Conservation (phyloP, 2,888 invertebrate species). For the Electrophaes corylata region DNA sequence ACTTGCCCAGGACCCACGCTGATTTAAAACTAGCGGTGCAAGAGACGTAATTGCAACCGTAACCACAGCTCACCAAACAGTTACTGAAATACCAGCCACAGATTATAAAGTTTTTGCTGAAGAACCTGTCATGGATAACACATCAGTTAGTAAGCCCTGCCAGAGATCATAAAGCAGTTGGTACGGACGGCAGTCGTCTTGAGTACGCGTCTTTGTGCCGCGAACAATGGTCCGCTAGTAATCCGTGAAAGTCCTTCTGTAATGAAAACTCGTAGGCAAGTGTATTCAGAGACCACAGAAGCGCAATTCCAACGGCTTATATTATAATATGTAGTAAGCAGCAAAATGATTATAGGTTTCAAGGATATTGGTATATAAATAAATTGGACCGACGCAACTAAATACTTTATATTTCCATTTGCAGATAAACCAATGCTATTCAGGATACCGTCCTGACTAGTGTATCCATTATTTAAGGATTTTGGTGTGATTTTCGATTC, state of each 20-base stretch:
- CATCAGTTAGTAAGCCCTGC: constrained; percentile 7
- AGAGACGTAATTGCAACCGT: constrained; percentile 39
- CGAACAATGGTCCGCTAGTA: constrained; percentile 41
- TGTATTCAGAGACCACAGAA: constrained; percentile 11
- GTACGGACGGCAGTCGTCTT: constrained; percentile 28
- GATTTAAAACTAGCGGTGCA: constrained; percentile 38
- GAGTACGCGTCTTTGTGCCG: constrained; percentile 41
- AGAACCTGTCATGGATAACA: neutral
- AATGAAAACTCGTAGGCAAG: constrained; percentile 36
- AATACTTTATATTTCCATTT: too few species aligned
- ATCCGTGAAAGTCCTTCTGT: constrained; percentile 43
- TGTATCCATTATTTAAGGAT: too few species aligned
- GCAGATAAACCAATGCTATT: too few species aligned
- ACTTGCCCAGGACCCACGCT: constrained; percentile 26
- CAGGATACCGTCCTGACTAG: too few species aligned
- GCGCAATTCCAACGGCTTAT: neutral
- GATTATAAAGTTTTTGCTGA: constrained; percentile 1
- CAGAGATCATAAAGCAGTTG: constrained; percentile 14
- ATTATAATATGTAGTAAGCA: too few species aligned
- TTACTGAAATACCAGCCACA: constrained; percentile 7
- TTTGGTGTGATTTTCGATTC: too few species aligned
- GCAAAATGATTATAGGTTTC: too few species aligned
- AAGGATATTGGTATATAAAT: too few species aligned
- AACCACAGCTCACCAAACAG: constrained; percentile 16
- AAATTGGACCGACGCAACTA: too few species aligned